Conservation (phyloP, 2,797 vertebrate genomes). For the Lophotriccus pileatus region DNA sequence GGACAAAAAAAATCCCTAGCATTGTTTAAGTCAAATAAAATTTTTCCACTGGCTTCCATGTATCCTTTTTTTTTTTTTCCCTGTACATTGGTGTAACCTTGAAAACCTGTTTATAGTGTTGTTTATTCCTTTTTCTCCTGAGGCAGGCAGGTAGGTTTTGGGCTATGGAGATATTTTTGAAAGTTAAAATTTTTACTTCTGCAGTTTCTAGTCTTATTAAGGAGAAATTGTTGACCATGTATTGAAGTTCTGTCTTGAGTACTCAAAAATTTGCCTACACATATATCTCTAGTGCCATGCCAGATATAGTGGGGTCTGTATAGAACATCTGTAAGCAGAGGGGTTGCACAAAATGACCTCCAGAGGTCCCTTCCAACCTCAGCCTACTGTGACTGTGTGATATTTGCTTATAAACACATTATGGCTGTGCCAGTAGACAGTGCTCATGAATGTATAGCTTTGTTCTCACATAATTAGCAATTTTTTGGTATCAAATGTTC, state of each 20-base stretch:
- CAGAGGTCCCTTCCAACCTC: not conserved
- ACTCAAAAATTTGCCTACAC: not conserved
- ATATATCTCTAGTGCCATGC: not conserved
- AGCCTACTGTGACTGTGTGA: not conserved
- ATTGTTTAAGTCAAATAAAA: not conserved
- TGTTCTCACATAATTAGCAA: not conserved
- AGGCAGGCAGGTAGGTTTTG: not conserved
- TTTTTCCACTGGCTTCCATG: not conserved
- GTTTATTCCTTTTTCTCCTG: not conserved
- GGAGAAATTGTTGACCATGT: not conserved
- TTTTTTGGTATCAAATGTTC: not conserved
- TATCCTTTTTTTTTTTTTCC: rapidly evolving
- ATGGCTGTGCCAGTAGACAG: not conserved
- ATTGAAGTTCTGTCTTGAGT: not conserved
- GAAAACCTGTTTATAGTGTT: not conserved
- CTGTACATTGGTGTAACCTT: not conserved
- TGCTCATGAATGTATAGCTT: not conserved
- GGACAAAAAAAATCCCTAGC: not conserved
- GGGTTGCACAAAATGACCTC: not conserved
- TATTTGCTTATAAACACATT: not conserved
- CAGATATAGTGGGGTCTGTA: not conserved
- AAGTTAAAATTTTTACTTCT: not conserved
- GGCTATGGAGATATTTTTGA: not conserved
- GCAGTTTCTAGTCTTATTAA: not conserved
- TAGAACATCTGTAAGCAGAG: not conserved